phyloP scores from a whole-genome alignment of 2,113 vertebrate species.

The Calypte anna region DNA sequence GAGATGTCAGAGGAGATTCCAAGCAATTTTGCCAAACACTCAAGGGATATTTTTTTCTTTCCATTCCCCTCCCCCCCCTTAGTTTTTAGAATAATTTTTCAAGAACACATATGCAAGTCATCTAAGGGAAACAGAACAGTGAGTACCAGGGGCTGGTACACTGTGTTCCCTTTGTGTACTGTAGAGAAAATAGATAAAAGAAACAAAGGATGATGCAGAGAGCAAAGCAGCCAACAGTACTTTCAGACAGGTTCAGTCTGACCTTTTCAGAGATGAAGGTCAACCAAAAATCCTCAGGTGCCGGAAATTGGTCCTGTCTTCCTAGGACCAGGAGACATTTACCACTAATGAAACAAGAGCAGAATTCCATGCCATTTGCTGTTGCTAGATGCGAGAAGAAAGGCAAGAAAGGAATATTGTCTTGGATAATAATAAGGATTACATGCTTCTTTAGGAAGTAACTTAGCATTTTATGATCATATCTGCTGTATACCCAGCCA shows the following conservation, averaged over 20 bases:
- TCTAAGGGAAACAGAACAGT: constrained; percentile 74
- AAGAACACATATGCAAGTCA: constrained; percentile 77
- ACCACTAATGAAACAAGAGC: background rate
- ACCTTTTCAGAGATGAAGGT: constrained; percentile 61
- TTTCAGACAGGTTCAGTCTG: constrained; percentile 25
- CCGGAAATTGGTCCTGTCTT: constrained; percentile 46
- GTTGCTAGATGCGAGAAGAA: constrained; percentile 6
- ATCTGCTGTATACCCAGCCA: constrained; percentile 18
- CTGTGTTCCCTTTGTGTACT: constrained; percentile 65
- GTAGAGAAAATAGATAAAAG: constrained; percentile 64
- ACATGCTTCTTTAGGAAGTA: constrained; percentile 18
- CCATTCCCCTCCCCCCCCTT: constrained; percentile 34
- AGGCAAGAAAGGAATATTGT: constrained; percentile 45
- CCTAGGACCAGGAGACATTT: constrained; percentile 15
- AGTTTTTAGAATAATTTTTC: constrained; percentile 76
- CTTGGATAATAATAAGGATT: constrained; percentile 4
- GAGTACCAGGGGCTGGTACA: constrained; percentile 69
- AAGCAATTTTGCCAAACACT: constrained; percentile 72
- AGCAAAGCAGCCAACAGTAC: constrained; percentile 51
- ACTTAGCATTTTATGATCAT: constrained; percentile 23
- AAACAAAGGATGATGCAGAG: constrained; percentile 49
- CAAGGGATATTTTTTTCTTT: constrained; percentile 67
- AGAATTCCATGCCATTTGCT: constrained; percentile 12
- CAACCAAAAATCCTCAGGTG: constrained; percentile 60
- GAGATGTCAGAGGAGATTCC: constrained; percentile 72